These are phyloP conservation scores for Cylindroiulus punctatus DNA, from an alignment of 2,888 invertebrate species.

Conservation along the genomic window DNA sequence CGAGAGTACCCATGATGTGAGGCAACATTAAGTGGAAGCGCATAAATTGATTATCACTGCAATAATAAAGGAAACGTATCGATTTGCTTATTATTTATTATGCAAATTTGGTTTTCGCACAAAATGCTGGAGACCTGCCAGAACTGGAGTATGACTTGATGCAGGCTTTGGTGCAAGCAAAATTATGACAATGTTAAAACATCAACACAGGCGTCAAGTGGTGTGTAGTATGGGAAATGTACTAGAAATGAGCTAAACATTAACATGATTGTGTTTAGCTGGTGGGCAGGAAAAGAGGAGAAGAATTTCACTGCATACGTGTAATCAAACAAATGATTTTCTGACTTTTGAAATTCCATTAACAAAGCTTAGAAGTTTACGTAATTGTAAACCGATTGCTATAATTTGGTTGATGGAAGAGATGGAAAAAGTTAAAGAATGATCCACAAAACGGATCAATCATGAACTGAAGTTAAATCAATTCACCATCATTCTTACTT, in stretches of 20 bases:
- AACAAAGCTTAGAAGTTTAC: too few relatives aligned
- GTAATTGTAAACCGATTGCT: too few relatives aligned
- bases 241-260: background rate
- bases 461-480: too few relatives aligned
- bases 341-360: background rate
- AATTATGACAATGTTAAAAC: background rate
- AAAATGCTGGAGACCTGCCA: background rate
- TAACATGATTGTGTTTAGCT: background rate
- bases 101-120: background rate
- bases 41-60: conserved; percentile 8
- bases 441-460: too few relatives aligned
- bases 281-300: background rate
- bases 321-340: background rate
- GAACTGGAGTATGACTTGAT: background rate
- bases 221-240: background rate
- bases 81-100: conserved; percentile 4
- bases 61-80: conserved; percentile 1
- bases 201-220: background rate
- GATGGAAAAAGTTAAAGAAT: too few relatives aligned
- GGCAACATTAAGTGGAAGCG: background rate
- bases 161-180: background rate
- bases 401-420: too few relatives aligned
- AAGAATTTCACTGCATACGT: background rate
- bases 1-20: background rate
- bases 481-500: too few relatives aligned